phyloP scores from a whole-genome alignment of 2,113 vertebrate species.

The Perognathus longimembris region DNA sequence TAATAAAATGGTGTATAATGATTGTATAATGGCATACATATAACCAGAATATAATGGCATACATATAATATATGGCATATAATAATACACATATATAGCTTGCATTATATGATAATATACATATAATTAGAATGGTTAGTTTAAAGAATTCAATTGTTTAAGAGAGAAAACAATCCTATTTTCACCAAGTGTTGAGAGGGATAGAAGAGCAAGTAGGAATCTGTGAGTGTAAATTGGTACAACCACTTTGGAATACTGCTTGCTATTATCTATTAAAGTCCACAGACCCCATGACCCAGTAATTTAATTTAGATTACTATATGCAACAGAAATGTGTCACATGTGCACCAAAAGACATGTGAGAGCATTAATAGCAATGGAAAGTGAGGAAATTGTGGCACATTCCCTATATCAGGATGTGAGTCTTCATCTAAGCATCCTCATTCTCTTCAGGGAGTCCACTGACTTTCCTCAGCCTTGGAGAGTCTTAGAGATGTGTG shows the following conservation, averaged over 20 bases:
- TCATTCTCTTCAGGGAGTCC: slow-evolving; percentile 23
- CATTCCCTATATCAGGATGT: neutral
- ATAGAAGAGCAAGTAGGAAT: neutral
- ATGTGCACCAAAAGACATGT: neutral
- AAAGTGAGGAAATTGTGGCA: neutral
- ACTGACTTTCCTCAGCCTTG: slow-evolving; percentile 20
- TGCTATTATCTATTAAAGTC: neutral
- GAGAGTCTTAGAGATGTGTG: neutral
- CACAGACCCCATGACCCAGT: neutral
- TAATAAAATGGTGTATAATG: too few relatives aligned
- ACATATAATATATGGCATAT: too few relatives aligned
- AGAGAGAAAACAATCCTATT: neutral
- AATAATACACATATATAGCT: too few relatives aligned
- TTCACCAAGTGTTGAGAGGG: neutral
- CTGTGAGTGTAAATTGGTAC: neutral
- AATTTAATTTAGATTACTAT: slow-evolving; percentile 39
- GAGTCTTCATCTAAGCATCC: neutral
- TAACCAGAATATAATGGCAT: too few relatives aligned
- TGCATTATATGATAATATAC: too few relatives aligned
- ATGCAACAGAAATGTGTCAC: slow-evolving; percentile 28
- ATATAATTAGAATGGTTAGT: neutral
- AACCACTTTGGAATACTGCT: neutral
- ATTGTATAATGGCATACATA: too few relatives aligned
- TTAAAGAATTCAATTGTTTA: neutral
- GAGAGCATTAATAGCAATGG: neutral